Evolutionary conservation across 2,113 vertebrate genomes (phyloP), one percentile per base, ranked within the genome.

Genomic region (Clarias magur): DNA sequence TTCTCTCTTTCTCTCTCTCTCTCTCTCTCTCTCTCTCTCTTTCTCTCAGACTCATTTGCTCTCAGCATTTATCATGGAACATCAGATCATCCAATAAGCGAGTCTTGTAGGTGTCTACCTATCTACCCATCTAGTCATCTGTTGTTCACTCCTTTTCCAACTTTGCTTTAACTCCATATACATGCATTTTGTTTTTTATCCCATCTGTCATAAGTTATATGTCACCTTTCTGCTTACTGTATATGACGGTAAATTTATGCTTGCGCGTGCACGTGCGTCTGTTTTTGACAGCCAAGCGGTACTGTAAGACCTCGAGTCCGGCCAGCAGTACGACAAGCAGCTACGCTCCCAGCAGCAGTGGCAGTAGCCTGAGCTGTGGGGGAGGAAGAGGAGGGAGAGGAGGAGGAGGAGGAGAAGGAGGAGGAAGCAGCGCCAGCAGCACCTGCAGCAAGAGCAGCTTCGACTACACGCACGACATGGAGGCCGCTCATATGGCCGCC

Each of bases 371-470:
- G 94, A 95, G 95, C 92, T 91, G 96, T 94, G 96, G 88, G 72
- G 87, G 91, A 6, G 92, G 90, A 23, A 89, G 91, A 2, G 91
- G 90, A 2, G 90, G 91, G 8, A 86, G 91, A 57, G 93, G 88
- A 5, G 91, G 93, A 27, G 68, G 68, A 75, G 89, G 86, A 80
- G 87, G 82, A 80, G 88, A 83, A 25, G 90, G 96, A 91, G 96
- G 96, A 25, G 96, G 96, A 91, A 98, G 98, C 96, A 98, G 98
- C 81, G 98, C 97, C 94, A 99, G 97, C 96, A 99, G 98, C 95
- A 99, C 98, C 88, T 99, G 98, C 96, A 99, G 98, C 94, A 99
- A 98, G 93, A 99, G 98, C 96, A 99, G 98, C 95, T 99, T 99
- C 88, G 98, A 99, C 95, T 99, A 99, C 95, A 98, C 96, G 57